Conservation (phyloP, 1,140 invertebrate genomes). For the Hyles euphorbiae region DNA sequence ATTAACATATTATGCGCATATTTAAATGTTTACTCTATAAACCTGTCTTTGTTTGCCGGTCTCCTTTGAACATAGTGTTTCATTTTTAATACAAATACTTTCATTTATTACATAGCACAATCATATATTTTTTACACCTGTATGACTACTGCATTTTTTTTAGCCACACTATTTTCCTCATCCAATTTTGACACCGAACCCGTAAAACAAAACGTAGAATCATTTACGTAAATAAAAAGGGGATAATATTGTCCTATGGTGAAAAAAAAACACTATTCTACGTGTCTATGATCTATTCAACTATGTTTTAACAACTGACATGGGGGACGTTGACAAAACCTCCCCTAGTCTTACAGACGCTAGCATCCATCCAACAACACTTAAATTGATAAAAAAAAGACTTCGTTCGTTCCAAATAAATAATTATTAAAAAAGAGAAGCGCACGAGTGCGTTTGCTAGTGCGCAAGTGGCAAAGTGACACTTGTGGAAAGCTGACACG, state of each 20-base stretch:
- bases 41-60: no score
- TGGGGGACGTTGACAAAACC: constrained; percentile 8
- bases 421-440: constrained; percentile 22
- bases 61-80: no score
- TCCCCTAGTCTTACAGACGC: constrained; percentile 39
- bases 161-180: not conserved
- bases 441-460: constrained; percentile 19
- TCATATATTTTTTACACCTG: no score
- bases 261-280: constrained; percentile 34
- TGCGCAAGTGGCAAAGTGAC: constrained; percentile 5
- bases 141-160: no score
- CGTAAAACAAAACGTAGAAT: no score
- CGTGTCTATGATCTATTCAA: not conserved
- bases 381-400: constrained; percentile 33
- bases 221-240: no score
- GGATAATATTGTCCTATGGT: constrained; percentile 22
- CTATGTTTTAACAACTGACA: no score
- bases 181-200: no score
- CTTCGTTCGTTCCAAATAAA: constrained; percentile 18
- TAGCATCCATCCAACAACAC: constrained; percentile 36
- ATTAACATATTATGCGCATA: no score
- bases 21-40: no score
- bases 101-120: no score
- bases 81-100: no score
- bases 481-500: not conserved